phyloP scores from a whole-genome alignment of 2,113 vertebrate species.

The Paramisgurnus dabryanus region DNA sequence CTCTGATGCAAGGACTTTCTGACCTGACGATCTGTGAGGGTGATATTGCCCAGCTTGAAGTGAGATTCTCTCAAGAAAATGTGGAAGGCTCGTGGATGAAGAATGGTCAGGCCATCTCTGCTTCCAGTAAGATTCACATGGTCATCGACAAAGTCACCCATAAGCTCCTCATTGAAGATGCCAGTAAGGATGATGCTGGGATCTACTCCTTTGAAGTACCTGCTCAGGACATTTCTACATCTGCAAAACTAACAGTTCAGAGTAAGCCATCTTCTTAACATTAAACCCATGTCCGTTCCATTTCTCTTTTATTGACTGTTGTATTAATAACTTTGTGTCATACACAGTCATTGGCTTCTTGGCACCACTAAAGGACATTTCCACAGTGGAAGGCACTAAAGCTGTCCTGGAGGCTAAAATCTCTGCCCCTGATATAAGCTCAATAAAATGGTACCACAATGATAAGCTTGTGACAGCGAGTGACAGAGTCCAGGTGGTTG shows the following conservation, averaged over 20 bases:
- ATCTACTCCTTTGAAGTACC: conserved; percentile 87
- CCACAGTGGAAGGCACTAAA: conserved; percentile 89
- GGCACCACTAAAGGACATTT: conserved; percentile 84
- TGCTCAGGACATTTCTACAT: conserved; percentile 82
- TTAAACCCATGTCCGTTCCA: neutral
- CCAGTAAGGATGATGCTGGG: conserved; percentile 84
- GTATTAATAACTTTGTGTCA: conserved; percentile 35
- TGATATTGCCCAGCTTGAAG: conserved; percentile 95
- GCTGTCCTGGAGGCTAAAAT: conserved; percentile 94
- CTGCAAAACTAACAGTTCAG: conserved; percentile 82
- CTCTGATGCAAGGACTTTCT: conserved; percentile 86
- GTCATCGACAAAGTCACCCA: conserved; percentile 91
- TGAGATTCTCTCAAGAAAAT: conserved; percentile 93
- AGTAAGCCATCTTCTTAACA: conserved; percentile 74
- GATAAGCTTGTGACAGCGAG: conserved; percentile 80
- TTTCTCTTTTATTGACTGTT: neutral
- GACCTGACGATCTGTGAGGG: conserved; percentile 94
- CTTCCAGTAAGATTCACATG: conserved; percentile 86
- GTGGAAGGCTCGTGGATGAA: conserved; percentile 93
- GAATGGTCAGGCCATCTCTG: conserved; percentile 79
- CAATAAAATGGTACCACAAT: conserved; percentile 90
- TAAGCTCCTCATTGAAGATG: conserved; percentile 92
- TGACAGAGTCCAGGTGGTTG: conserved; percentile 85
- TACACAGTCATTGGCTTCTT: conserved; percentile 85
- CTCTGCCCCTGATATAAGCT: conserved; percentile 88